Base-by-base conservation (phyloP, 2,888 invertebrate species). In the Drosophila histrio region DNA sequence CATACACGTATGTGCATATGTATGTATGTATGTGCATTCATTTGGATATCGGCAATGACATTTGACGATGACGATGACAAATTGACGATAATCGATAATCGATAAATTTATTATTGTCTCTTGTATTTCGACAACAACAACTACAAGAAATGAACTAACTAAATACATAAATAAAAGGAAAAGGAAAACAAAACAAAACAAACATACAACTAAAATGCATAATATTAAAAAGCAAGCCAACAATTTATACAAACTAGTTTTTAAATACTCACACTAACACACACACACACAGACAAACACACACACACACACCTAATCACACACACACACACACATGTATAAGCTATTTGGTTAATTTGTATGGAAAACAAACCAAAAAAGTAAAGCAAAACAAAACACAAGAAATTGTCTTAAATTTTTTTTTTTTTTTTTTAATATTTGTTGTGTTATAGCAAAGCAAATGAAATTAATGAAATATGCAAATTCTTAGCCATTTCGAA, bases 241-340 rank as follows among this genome's bases (percentile, higher is more conserved):
- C 81, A 82, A 87, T 82, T 82, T 84, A 87, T 84, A 82, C 81
- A 87, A 87, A 67, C 87, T 82, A 87, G 81, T 81, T 82, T 75
- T 60, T 57, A 69, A 79, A 56, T 63, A 39, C 46, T 58, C 58
- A 72, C 72, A 57, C 56, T 50, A 28, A 63, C 54, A 75, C 49
- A 36, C 2, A 43, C 36, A 39, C 26, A 39, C 34, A 52, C 15
- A 39, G 21, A 46, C 36, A 41, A 7, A 46, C 11, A 39, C 39
- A 47, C 17, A 58, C 49, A 74, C 59, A 58, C 30, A 26, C 2
- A 56, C n/a, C n/a, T n/a, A n/a, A n/a, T n/a, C 39, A 52, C 46
- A 75, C 74, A 62, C 52, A 57, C 19, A 57, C 15, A 65, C 57
- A 71, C 56, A 68, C 68, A 73, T 62, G 50, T 71, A 54, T 66